Evolutionary conservation across 2,888 invertebrate species (phyloP).

Genomic region (Eurytoma californica): DNA sequence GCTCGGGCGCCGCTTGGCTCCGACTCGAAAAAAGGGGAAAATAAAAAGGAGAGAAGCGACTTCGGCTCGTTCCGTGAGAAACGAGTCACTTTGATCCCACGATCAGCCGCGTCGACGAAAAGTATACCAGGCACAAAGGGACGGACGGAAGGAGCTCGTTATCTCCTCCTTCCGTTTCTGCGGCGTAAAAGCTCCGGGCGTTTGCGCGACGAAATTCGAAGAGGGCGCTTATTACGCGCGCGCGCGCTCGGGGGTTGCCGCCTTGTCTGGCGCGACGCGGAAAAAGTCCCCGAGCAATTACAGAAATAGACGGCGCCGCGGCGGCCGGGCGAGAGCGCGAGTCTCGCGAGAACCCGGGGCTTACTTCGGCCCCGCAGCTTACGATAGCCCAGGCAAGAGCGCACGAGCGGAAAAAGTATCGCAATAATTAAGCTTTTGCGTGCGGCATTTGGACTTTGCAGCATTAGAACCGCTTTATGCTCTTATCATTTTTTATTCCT

Average conservation of each 20-base stretch:
- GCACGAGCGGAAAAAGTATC: constrained; percentile 22
- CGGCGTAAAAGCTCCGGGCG: constrained; percentile 8
- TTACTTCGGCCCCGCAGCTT: neutral
- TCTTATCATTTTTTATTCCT: no score
- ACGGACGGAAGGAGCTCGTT: constrained; percentile 14
- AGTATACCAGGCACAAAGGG: constrained; percentile 18
- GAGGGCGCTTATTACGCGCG: constrained; percentile 9
- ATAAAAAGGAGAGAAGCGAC: constrained; percentile 2
- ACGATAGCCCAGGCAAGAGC: neutral
- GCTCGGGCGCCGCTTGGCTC: neutral
- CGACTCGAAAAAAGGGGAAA: neutral
- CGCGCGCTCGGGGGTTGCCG: neutral
- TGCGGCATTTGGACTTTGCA: neutral
- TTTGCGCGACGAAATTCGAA: constrained; percentile 11
- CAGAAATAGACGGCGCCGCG: constrained; percentile 34
- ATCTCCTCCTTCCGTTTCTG: neutral
- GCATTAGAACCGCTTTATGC: neutral
- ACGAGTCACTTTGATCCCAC: constrained; percentile 49
- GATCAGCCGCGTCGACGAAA: constrained; percentile 5
- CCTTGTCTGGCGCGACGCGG: neutral
- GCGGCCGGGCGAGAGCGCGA: neutral
- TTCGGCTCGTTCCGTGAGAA: constrained; percentile 41
- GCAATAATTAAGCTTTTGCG: constrained; percentile 15
- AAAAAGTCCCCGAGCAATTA: constrained; percentile 44
- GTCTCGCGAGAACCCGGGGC: neutral